Evolutionary conservation across 2,888 invertebrate genomes (phyloP).

Genomic region (Acholoe squamosa): DNA sequence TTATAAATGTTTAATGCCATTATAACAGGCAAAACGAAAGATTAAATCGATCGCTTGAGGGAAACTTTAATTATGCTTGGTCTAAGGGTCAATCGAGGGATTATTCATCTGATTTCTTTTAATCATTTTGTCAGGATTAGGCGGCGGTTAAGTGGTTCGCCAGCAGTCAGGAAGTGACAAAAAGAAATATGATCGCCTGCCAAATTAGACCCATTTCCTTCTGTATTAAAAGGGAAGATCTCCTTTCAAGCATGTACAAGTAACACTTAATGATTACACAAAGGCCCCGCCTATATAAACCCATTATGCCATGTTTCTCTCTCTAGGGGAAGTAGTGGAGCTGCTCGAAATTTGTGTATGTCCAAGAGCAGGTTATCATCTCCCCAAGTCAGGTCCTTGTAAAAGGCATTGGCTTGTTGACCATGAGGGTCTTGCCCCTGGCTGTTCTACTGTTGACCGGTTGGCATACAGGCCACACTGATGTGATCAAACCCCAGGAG

Average conservation of each 20-base stretch:
- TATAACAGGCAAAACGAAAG: too few relatives aligned
- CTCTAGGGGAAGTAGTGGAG: background rate
- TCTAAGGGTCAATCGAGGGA: too few relatives aligned
- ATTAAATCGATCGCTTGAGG: too few relatives aligned
- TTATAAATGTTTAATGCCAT: too few relatives aligned
- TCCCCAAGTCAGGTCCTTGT: background rate
- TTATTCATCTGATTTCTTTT: too few relatives aligned
- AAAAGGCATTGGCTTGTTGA: slow-evolving; percentile 7
- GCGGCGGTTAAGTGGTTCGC: background rate
- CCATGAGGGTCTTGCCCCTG: background rate
- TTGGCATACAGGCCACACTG: too few relatives aligned
- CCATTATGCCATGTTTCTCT: background rate
- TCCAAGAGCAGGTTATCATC: background rate
- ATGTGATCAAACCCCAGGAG: background rate
- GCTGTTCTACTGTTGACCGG: background rate
- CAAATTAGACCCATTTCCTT: slow-evolving; percentile 10
- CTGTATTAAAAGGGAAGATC: background rate
- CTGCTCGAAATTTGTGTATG: background rate
- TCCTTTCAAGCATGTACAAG: background rate
- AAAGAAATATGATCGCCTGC: background rate
- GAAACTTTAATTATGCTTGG: too few relatives aligned
- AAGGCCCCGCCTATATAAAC: background rate
- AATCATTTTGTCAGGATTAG: background rate
- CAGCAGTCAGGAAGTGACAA: background rate
- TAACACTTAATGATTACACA: background rate